Base-by-base conservation (phyloP, 2,113 vertebrate species). In the Megalops atlanticus region DNA sequence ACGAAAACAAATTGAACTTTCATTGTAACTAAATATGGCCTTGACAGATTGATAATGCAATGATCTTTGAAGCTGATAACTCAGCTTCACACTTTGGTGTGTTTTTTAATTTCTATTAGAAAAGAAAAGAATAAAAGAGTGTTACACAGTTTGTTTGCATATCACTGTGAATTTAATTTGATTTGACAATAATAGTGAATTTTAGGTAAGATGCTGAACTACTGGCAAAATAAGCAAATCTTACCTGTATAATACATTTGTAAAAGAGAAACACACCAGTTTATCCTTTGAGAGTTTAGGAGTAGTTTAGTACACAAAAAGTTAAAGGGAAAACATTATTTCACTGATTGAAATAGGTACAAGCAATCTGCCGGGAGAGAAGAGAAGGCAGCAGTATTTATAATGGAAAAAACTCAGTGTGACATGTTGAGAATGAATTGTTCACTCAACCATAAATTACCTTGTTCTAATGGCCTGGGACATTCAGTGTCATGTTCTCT, bases 351-450 rank as follows among this genome's bases (percentile, higher is more conserved):
- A 92, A 93, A 92, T 91, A 91, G 92, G 91, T 93, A 91, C 88
- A 93, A 90, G 91, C 92, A 92, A 93, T 94, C 92, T 94, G 92
- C 91, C 93, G 93, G 90, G 92, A 91, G 92, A 93, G 90, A 89
- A 88, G 89, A 85, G 90, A 92, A 92, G 90, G 90, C 91, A 92
- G 92, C 91, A 87, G 92, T 94, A 92, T 91, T 95, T 93, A 94
- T 94, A 94, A 94, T 93, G 92, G 94, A 94, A 93, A 92, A 93
- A 94, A 95, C 94, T 94, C 93, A 95, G 94, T 94, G 93, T 95
- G 93, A 95, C 94, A 95, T 92, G 94, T 92, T 78, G 93, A 93
- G 92, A 94, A 95, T 94, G 93, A 95, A 95, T 94, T 94, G 93
- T 89, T 94, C 93, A 94, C 92, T 94, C 92, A 94, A 93, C 87